Conservation (phyloP, 35 echinoderm and acorn worm genomes). For the Patiria miniata region DNA sequence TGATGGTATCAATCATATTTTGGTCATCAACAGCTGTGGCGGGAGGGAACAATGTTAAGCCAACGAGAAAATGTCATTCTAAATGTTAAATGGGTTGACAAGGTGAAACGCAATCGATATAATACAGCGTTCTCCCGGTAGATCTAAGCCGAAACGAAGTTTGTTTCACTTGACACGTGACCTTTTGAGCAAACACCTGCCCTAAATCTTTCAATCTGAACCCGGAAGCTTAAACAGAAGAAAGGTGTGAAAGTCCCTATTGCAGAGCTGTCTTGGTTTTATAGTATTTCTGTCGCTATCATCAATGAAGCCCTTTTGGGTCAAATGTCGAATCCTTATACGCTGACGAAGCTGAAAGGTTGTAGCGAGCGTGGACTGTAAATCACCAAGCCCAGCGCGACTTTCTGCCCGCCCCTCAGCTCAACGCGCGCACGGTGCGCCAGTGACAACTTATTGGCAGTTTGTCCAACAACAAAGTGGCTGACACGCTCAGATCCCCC, state of each 20-base stretch:
- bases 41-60: no score
- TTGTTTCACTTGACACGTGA: not conserved
- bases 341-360: not conserved
- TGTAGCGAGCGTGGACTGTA: not conserved
- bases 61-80: no score
- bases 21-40: no score
- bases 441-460: slow-evolving; percentile 14
- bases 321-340: not conserved
- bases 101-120: no score
- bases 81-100: no score
- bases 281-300: not conserved
- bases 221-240: not conserved
- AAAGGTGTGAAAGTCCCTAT: not conserved
- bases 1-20: no score
- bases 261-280: not conserved
- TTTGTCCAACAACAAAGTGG: not conserved
- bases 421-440: no score
- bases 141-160: not conserved
- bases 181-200: not conserved
- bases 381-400: not conserved
- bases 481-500: not conserved
- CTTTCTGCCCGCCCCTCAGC: not conserved
- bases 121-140: no score
- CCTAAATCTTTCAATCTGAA: not conserved
- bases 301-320: no score